These are phyloP conservation scores for Lanius ludovicianus DNA, from an alignment of 2,113 vertebrate genomes.

Conservation along the genomic window DNA sequence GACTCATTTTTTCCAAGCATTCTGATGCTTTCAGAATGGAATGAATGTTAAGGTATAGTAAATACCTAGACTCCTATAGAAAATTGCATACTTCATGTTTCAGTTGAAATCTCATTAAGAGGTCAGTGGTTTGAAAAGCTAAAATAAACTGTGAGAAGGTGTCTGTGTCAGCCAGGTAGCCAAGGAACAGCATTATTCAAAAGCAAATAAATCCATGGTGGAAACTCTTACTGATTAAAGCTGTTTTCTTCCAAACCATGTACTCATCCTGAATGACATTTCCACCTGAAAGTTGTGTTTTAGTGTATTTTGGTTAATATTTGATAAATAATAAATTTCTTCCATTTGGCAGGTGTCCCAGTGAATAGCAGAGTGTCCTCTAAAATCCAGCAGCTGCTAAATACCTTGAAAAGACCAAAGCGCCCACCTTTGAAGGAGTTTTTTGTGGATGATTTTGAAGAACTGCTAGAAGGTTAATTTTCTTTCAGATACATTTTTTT, in stretches of 20 bases:
- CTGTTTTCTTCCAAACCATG: not conserved
- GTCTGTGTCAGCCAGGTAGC: not conserved
- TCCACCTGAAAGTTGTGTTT: not conserved
- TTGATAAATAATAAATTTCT: not conserved
- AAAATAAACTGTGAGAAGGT: not conserved
- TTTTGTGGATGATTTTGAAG: constrained; percentile 95
- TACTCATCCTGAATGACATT: not conserved
- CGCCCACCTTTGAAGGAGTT: constrained; percentile 92
- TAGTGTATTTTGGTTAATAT: not conserved
- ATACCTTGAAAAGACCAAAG: constrained; percentile 95
- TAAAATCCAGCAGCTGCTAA: constrained; percentile 96
- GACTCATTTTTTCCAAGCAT: not conserved
- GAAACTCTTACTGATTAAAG: not conserved
- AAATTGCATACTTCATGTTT: not conserved
- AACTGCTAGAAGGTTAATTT: constrained; percentile 88
- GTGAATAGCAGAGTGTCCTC: constrained; percentile 96
- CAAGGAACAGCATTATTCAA: not conserved
- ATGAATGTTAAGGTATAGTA: not conserved
- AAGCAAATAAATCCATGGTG: not conserved
- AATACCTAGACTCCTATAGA: not conserved
- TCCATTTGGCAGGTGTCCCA: constrained; percentile 82
- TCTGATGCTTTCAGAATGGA: not conserved
- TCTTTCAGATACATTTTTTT: not conserved
- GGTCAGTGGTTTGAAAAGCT: not conserved
- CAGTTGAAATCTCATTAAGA: not conserved